These are phyloP conservation scores for Centropristis striata DNA, from an alignment of 2,113 vertebrate species.

Conservation along the genomic window DNA sequence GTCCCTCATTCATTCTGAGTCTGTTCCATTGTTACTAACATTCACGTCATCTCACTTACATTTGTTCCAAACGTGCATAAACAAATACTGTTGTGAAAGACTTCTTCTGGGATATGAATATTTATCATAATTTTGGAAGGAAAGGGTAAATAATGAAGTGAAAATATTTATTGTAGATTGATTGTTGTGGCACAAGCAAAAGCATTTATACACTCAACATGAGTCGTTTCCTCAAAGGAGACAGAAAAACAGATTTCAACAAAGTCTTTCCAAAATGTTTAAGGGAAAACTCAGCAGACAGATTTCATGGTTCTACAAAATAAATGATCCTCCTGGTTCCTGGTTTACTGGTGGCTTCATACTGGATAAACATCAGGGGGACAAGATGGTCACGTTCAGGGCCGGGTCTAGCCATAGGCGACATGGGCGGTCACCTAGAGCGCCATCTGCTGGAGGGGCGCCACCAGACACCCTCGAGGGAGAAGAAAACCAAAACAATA, in stretches of 20 bases:
- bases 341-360: not conserved
- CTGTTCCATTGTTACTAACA: not conserved
- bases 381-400: too few relatives aligned
- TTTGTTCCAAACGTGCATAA: not conserved
- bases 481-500: too few relatives aligned
- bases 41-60: not conserved
- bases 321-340: not conserved
- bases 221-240: not conserved
- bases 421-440: too few relatives aligned
- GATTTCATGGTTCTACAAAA: not conserved
- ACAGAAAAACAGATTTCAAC: conserved; percentile 5
- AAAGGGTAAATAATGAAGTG: not conserved
- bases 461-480: too few relatives aligned
- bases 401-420: too few relatives aligned
- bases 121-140: not conserved
- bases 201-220: not conserved
- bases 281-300: not conserved
- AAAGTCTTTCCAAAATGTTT: not conserved
- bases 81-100: not conserved
- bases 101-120: not conserved
- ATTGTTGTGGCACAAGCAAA: not conserved
- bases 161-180: conserved; percentile 5
- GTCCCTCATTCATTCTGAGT: rapidly evolving
- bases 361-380: not conserved
- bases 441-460: too few relatives aligned